A percentile compares a stretch with the other conserved stretches of the same genome.
Evolutionary conservation across 1,140 invertebrate genomes (phyloP).

Genomic region (Cherax destructor): DNA sequence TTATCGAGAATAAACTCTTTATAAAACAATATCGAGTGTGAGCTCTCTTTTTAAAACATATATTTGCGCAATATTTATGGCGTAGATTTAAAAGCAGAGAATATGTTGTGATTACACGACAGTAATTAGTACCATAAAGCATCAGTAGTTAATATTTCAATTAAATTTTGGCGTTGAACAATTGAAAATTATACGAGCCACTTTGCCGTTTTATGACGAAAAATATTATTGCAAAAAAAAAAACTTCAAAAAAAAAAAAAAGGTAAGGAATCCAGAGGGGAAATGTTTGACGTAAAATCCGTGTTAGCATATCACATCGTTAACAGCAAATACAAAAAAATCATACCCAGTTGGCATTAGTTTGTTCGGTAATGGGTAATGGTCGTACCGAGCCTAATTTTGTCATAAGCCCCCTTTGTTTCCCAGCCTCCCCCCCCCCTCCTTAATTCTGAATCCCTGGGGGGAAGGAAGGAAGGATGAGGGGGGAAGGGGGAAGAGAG

Average conservation of each 20-base stretch:
- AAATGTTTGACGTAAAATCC: constrained; percentile 21
- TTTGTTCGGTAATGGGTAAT: constrained; percentile 55
- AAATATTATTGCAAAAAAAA: background rate
- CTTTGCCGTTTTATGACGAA: background rate
- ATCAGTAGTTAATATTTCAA: constrained; percentile 4
- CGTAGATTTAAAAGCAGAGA: background rate
- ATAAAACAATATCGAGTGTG: background rate
- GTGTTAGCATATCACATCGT: background rate
- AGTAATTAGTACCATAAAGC: background rate
- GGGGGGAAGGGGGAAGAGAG: background rate
- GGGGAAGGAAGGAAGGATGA: constrained; percentile 19
- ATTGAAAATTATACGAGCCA: background rate
- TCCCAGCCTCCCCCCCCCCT: constrained; percentile 10
- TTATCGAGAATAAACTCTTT: too few relatives aligned
- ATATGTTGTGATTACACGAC: background rate
- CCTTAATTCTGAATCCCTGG: constrained; percentile 44
- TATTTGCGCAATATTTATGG: background rate
- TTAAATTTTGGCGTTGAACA: background rate
- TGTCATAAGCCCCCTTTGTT: constrained; percentile 63
- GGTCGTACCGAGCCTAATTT: constrained; percentile 46
- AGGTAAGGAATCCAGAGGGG: background rate
- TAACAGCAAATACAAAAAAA: constrained; percentile 40
- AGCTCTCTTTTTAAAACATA: background rate
- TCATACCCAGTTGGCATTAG: constrained; percentile 28
- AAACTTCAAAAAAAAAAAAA: background rate